phyloP scores from a whole-genome alignment of 2,888 invertebrate species.

The Meloe dianella region DNA sequence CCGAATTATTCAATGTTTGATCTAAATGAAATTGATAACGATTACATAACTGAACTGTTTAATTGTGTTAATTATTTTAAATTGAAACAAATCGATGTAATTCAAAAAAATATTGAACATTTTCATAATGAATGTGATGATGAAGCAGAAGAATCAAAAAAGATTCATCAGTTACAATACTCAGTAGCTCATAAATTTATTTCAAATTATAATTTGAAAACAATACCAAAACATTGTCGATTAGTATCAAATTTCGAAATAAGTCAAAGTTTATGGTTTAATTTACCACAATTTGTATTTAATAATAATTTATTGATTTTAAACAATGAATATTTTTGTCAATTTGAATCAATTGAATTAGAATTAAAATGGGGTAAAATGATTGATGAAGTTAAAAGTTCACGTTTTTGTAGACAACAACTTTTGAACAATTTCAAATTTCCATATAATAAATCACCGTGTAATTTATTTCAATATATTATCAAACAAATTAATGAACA shows the following conservation, averaged over 20 bases:
- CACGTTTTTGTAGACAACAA: slow-evolving; percentile 62
- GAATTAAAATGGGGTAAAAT: slow-evolving; percentile 62
- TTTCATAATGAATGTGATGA: slow-evolving; percentile 59
- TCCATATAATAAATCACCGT: slow-evolving; percentile 12
- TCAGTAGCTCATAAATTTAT: slow-evolving; percentile 67
- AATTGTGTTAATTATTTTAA: slow-evolving; percentile 72
- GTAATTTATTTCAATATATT: slow-evolving; percentile 34
- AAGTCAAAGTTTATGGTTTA: slow-evolving; percentile 14
- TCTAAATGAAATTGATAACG: slow-evolving; percentile 64
- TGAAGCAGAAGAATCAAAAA: slow-evolving; percentile 39
- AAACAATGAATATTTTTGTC: slow-evolving; percentile 15
- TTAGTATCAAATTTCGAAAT: slow-evolving; percentile 61
- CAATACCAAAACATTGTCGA: slow-evolving; percentile 60
- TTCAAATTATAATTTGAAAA: slow-evolving; percentile 64
- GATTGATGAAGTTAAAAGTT: slow-evolving; percentile 64
- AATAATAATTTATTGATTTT: slow-evolving; percentile 23
- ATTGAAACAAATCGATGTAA: slow-evolving; percentile 70
- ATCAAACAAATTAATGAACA: slow-evolving; percentile 28
- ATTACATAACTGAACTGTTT: slow-evolving; percentile 70
- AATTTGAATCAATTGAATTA: slow-evolving; percentile 26
- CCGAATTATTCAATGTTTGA: slow-evolving; percentile 65
- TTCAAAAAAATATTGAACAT: slow-evolving; percentile 69
- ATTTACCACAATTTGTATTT: slow-evolving; percentile 23
- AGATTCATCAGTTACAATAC: slow-evolving; percentile 43
- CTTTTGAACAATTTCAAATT: slow-evolving; percentile 29